A percentile compares a stretch with the other conserved stretches of the same genome.
These are phyloP conservation scores for Drosophila rellima DNA, from an alignment of 2,888 invertebrate species.

Conservation along the genomic window DNA sequence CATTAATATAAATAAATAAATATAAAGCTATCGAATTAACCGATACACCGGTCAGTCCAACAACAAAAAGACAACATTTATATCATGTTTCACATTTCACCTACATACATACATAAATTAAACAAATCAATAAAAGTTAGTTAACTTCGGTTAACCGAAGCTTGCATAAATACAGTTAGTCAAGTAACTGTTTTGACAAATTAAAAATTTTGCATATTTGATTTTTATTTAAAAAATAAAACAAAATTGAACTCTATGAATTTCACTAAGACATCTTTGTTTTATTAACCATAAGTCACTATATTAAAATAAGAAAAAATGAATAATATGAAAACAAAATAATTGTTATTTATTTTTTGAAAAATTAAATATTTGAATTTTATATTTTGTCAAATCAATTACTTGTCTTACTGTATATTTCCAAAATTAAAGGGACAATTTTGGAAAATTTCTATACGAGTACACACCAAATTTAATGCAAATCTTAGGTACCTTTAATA, in stretches of 20 bases:
- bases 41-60: constrained; percentile 54
- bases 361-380: no score
- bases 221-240: no score
- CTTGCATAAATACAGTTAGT: constrained; percentile 15
- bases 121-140: constrained; percentile 25
- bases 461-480: constrained; percentile 55
- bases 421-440: constrained; percentile 13
- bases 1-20: constrained; percentile 8
- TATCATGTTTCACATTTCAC: constrained; percentile 76
- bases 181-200: no score
- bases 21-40: constrained; percentile 16
- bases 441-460: constrained; percentile 22
- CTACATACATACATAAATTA: constrained; percentile 37
- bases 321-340: no score
- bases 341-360: no score
- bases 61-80: constrained; percentile 52
- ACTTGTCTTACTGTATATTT: constrained; percentile 5
- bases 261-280: no score
- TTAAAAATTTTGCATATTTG: no score
- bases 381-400: no score
- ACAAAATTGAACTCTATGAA: no score
- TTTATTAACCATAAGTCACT: no score
- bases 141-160: constrained; percentile 52
- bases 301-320: no score
- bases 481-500: constrained; percentile 74